Evolutionary conservation across 2,797 vertebrate genomes (phyloP).

Genomic region (Psittacula echo): DNA sequence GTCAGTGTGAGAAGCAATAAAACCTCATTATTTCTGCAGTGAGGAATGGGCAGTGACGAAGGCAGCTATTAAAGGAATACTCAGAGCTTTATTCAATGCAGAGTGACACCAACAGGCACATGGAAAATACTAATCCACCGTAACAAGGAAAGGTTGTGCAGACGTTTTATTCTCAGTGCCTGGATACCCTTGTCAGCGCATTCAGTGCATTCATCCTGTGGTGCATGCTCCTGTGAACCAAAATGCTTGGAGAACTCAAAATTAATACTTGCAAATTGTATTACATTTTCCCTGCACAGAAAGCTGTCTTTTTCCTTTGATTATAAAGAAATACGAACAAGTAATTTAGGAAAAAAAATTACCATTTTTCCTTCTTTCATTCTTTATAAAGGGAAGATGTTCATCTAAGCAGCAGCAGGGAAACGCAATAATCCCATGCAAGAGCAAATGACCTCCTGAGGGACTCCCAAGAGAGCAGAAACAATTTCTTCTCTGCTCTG

Average conservation of each 20-base stretch:
- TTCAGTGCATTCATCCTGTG: rapidly evolving
- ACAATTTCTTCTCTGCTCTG: neutral
- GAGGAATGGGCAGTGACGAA: rapidly evolving
- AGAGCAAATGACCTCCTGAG: neutral
- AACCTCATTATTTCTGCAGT: neutral
- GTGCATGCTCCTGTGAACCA: rapidly evolving
- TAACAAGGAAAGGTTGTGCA: neutral
- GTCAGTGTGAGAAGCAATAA: rapidly evolving
- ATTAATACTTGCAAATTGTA: neutral
- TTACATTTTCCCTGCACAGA: neutral
- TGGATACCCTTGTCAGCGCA: rapidly evolving
- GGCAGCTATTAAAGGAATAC: neutral
- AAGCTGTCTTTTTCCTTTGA: neutral
- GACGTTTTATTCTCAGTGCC: rapidly evolving
- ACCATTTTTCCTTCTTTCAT: rapidly evolving
- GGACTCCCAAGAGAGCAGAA: neutral
- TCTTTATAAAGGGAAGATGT: neutral
- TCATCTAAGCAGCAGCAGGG: neutral
- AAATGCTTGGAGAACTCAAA: rapidly evolving
- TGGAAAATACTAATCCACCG: neutral
- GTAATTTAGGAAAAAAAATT: neutral
- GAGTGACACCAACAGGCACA: neutral
- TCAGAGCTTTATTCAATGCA: neutral
- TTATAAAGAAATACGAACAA: neutral
- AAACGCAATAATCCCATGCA: neutral